Evolutionary conservation across 2,113 vertebrate genomes (phyloP), one percentile per base, ranked within the genome.

Genomic region (Amblyornis subalaris): DNA sequence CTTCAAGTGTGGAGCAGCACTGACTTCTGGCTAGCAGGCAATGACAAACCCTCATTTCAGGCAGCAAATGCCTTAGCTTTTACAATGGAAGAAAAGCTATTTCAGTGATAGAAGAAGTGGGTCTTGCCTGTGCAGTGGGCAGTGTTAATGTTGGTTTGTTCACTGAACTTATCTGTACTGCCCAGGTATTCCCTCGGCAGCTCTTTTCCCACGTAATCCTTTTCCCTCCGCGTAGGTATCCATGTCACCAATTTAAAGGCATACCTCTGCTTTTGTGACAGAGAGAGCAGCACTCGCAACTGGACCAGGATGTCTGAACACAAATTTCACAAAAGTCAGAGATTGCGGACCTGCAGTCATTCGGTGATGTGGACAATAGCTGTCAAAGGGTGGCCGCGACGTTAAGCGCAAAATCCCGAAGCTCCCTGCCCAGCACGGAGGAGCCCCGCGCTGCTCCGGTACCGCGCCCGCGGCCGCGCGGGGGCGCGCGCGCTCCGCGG

Each of bases 401-500:
- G 23, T 2, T 14, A 12, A 0, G 33, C 9, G 22, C 31, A 8
- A 8, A 33, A 6, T 3, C 1, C 12, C 11, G 5, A 24, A 5
- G 9, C 3, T 24, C 4, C 16, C 36, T 14, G 60, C 33, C 7
- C 23, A 12, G 21, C 10, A 2, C 12, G 12, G 60, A 12, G 24
- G 26, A 24, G 53, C 33, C 8, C 28, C 6, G 77, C 12, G 14
- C 5, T 3, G 58, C 36, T 7, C 23, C 47, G 17, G 50, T 19
- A 65, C 8, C 12, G 50, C 58, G 12, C 35, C 14, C 19, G 4
- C 24, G 36, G 10, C 35, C 97, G 92, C 79, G 22, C 48, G 97
- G 58, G 94, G 97, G 95, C 91, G 90, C 86, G 75, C 92, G 51
- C 90, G 82, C 53, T 60, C 89, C 96, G 54, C 83, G 6, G 7